Percentiles rank a stretch among this genome's conserved stretches.
Conservation (phyloP, 2,888 invertebrate genomes). For the Notocelia uddmanniana region DNA sequence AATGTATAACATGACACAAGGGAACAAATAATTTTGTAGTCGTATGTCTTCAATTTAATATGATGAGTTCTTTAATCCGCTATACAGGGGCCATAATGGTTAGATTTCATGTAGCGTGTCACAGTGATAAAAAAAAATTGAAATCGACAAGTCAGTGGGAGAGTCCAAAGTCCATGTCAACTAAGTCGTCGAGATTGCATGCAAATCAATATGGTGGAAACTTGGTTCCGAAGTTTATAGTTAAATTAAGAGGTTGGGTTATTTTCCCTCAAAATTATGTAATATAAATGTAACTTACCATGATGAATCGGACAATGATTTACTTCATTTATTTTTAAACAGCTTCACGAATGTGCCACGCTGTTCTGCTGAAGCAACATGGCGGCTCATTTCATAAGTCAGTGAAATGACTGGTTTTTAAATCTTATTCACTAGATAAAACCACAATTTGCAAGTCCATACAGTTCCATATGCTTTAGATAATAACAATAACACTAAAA, state of each 20-base stretch:
- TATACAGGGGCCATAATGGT: neutral
- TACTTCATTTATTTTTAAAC: constrained; percentile 38
- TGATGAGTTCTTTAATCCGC: neutral
- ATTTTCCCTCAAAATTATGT: constrained; percentile 9
- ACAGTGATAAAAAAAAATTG: too few relatives aligned
- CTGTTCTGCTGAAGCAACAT: constrained; percentile 71
- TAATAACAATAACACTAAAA: constrained; percentile 40
- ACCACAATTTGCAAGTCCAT: constrained; percentile 57
- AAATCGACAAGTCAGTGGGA: too few relatives aligned
- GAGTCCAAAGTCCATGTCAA: constrained; percentile 37
- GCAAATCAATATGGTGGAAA: constrained; percentile 11
- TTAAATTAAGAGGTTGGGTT: neutral
- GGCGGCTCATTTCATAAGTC: constrained; percentile 63
- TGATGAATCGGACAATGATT: constrained; percentile 51
- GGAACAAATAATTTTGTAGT: neutral
- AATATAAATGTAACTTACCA: constrained; percentile 69
- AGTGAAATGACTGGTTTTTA: constrained; percentile 49
- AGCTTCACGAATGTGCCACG: constrained; percentile 64
- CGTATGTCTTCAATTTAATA: neutral
- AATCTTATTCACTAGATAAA: constrained; percentile 54
- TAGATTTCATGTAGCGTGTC: neutral
- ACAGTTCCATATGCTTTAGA: constrained; percentile 51
- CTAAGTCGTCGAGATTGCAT: constrained; percentile 5
- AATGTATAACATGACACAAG: neutral
- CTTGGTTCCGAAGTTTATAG: neutral